Evolutionary conservation across 2,113 vertebrate species (phyloP), one percentile per base, ranked within the genome.

Genomic region (Alectura lathami): DNA sequence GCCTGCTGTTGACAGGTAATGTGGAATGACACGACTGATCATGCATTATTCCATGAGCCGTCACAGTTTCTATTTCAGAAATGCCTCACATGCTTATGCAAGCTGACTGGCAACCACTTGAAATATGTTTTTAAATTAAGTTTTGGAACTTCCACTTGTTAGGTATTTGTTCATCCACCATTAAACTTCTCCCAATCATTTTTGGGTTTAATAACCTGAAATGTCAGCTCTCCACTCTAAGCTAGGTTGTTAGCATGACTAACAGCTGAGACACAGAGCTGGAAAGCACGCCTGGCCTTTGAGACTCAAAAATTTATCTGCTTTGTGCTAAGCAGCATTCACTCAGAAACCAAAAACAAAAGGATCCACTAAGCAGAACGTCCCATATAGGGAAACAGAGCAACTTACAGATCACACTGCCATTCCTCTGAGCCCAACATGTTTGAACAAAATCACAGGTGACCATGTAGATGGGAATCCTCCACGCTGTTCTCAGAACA

Each of bases 21-120:
- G 89, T 48, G 94, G 95, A 91, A 47, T 73, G 82, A 89, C 94
- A 83, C 63, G 95, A 95, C 73, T 63, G 93, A 94, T 97, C 92
- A 94, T 6, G 73, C 62, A 40, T 93, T 80, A 60, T 51, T 86
- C 83, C 83, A 68, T 5, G 13, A 94, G 87, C 80, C 1, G 0
- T 79, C 2, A 0, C 67, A 56, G 80, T 66, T 93, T 84, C 94
- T 93, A 82, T 94, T 96, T 93, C 42, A 86, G 91, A 86, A 96
- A 88, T 3, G 40, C 60, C 72, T 96, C 92, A 67, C 57, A 18
- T 90, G 79, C 80, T 89, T 81, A 93, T 91, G 76, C 82, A 94
- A 45, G 48, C 87, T 86, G 70, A 75, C 82, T 84, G 84, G 69
- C 54, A 91, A 66, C 57, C 54, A 74, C 75, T 90, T 75, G 57